Evolutionary conservation across 2,797 vertebrate genomes (phyloP).

Genomic region (Antrozous pallidus): DNA sequence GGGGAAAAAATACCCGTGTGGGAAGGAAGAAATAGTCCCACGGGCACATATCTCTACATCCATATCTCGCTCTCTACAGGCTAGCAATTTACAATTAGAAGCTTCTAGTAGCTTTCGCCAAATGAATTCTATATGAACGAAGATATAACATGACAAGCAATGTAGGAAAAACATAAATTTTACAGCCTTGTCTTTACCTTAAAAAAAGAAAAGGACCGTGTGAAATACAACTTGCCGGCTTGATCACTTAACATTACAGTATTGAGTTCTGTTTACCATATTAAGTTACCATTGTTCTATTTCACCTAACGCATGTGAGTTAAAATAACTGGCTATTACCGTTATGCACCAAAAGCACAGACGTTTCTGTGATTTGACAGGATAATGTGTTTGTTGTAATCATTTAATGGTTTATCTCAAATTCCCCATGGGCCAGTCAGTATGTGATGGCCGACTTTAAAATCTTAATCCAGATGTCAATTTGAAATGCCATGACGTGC

Average conservation of each 20-base stretch:
- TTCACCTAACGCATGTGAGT: not conserved
- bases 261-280: not conserved
- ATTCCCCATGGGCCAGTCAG: not conserved
- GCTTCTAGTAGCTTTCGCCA: not conserved
- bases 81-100: not conserved
- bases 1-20: not conserved
- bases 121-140: not conserved
- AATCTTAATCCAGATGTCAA: not conserved
- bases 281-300: not conserved
- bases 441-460: not conserved
- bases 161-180: not conserved
- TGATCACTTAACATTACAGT: not conserved
- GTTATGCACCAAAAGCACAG: not conserved
- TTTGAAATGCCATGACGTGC: not conserved
- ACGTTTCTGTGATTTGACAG: not conserved
- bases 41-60: not conserved
- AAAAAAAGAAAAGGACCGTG: not conserved
- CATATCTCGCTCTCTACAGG: conserved; percentile 21
- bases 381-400: not conserved
- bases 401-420: conserved; percentile 5
- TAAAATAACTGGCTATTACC: not conserved
- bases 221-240: not conserved
- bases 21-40: not conserved
- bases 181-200: not conserved
- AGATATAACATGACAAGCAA: not conserved